Evolutionary conservation across 1,140 invertebrate species (phyloP).

Genomic region (Portunus trituberculatus): DNA sequence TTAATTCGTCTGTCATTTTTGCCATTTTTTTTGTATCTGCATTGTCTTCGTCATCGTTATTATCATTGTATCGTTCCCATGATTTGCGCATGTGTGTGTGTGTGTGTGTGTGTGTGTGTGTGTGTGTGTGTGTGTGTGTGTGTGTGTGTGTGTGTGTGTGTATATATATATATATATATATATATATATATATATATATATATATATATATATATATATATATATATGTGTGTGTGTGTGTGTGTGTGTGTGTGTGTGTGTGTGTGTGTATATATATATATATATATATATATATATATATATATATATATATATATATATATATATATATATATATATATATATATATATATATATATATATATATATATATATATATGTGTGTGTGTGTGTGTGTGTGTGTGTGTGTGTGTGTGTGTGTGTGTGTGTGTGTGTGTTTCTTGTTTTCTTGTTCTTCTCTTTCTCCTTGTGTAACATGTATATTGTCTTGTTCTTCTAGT

Average conservation of each 20-base stretch:
- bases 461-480: not conserved
- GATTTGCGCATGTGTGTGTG: not conserved
- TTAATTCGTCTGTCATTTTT: not conserved
- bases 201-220: not conserved
- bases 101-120: too few relatives aligned
- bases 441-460: not conserved
- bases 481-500: not conserved
- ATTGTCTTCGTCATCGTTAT: not conserved
- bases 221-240: slow-evolving; percentile 32
- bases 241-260: slow-evolving; percentile 10
- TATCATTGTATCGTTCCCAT: too few relatives aligned
- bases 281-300: slow-evolving; percentile 47
- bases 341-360: slow-evolving; percentile 47
- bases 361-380: slow-evolving; percentile 49
- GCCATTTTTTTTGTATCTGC: too few relatives aligned
- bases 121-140: too few relatives aligned
- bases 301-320: slow-evolving; percentile 47
- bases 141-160: not conserved
- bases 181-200: not conserved
- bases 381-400: not conserved
- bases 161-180: slow-evolving; percentile 3
- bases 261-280: slow-evolving; percentile 38
- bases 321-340: slow-evolving; percentile 49
- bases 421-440: not conserved
- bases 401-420: slow-evolving; percentile 20